Evolutionary conservation across 2,797 vertebrate species (phyloP), one percentile per base, ranked within the genome.

Genomic region (Coreius guichenoti): DNA sequence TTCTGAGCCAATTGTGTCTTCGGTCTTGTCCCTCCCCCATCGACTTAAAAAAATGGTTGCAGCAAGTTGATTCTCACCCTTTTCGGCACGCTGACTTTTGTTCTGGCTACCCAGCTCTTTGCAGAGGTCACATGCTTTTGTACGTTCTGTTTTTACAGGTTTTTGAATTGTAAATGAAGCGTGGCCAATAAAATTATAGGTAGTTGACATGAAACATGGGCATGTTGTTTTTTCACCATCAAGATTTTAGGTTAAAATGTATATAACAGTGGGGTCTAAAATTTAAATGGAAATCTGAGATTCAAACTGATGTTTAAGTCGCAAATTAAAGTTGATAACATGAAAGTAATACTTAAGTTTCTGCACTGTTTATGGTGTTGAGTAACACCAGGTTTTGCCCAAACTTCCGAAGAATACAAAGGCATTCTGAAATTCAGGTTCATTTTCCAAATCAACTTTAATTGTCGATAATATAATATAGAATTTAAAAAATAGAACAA

Each of bases 121-220:
- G 21, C 65, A 9, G 56, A 70, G 83, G 76, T 85, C 83, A 80
- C 54, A 8, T 61, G 67, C 83, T 85, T 78, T 85, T 85, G 67
- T 68, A 17, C 81, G 88, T 84, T 91, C 88, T 92, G 90, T 92
- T 92, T 92, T 90, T 89, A 83, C 89, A 86, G 33, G 54, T 81
- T 86, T 89, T 86, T 78, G 83, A 85, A 83, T 58, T 70, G 45
- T 78, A 88, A 82, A 45, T 31, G 23, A 73, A 73, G 49, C 68
- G 8, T 4, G 14, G 36, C 8, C 23, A 31, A 29, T 70, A 58
- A 61, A 43, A 82, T 58, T 72, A 39, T 29, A 54, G 36, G 45
- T 56, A 36, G 8, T 29, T 51, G 36, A 72, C 3, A n/a, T 39
- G n/a, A 58, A 58, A 82, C 51, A 72, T 29, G n/a, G 23, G 33